Percentiles rank a stretch among this genome's conserved stretches.
Conservation (phyloP, 2,113 vertebrate species). For the Podilymbus podiceps region DNA sequence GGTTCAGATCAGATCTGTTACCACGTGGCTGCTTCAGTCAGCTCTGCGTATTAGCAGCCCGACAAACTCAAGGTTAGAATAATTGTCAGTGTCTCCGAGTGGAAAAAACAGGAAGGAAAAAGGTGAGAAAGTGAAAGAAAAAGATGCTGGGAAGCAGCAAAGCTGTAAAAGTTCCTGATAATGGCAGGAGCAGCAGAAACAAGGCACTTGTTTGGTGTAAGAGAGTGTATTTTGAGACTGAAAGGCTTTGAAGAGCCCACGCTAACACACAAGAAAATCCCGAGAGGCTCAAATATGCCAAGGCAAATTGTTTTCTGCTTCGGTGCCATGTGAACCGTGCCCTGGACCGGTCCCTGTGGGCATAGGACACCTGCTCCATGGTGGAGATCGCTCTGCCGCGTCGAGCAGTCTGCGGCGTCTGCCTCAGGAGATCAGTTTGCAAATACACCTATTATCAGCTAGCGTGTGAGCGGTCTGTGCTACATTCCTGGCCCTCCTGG, state of each 20-base stretch:
- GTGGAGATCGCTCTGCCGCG: background rate
- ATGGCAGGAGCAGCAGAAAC: background rate
- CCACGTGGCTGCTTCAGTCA: rapidly evolving
- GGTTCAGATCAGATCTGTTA: background rate
- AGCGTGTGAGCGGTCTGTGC: background rate
- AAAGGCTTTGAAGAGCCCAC: background rate
- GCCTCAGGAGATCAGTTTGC: background rate
- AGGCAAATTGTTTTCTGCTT: background rate
- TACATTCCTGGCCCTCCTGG: background rate
- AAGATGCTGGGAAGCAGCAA: background rate
- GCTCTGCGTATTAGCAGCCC: background rate
- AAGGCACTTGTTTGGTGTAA: background rate
- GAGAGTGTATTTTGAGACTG: background rate
- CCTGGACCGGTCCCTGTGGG: rapidly evolving
- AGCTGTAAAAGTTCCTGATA: background rate
- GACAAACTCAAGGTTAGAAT: background rate
- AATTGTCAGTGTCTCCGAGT: too few species aligned
- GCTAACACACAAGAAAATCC: too few species aligned
- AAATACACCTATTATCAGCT: background rate
- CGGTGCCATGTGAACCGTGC: rapidly evolving
- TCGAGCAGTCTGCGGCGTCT: background rate
- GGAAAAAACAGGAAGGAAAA: background rate
- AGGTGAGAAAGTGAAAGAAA: background rate
- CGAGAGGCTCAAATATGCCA: background rate
- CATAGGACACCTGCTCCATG: background rate